Evolutionary conservation across 2,797 vertebrate species (phyloP), one percentile per base, ranked within the genome.

Genomic region (Synanceia verrucosa): DNA sequence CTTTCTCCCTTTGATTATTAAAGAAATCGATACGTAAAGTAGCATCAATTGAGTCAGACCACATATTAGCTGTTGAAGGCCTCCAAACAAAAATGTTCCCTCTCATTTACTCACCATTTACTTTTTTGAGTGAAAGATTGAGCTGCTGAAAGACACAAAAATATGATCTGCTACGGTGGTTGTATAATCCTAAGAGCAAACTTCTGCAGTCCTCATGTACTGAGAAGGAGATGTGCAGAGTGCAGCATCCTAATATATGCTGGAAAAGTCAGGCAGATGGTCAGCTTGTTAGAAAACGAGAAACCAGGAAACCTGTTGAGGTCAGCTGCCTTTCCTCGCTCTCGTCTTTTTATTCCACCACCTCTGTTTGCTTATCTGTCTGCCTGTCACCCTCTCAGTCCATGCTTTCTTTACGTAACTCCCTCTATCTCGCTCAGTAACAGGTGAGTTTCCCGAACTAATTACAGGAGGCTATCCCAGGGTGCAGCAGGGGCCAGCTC

Each of bases 371-470:
- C 85, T 85, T 82, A 78, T 86, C 78, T 21, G 64, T 64, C 69
- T 75, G 50, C 82, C 83, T 76, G 71, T 77, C 85, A 74, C 64
- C 67, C 57, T 69, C 81, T 75, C 63, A 18, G 36, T 77, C 69
- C 58, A 16, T 57, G 68, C 70, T 47, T 33, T 62, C 36, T 5
- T 33, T 21, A 0, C 10, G 16, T 55, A 33, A 33, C 65, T 43
- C 63, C n/a, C 70, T 69, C 76, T 11, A 33, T 82, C 80, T 81
- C 56, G 14, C 71, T 85, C 86, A 59, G 85, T 89, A 91, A 90
- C 90, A 91, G 90, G 90, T 91, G 81, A 91, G 83, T 83, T 92
- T 88, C 86, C 87, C 87, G 81, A 89, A 89, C 88, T 91, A 90
- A 92, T 91, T 93, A 89, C 84, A 82, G 81, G 58, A 76, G 83